Percentiles rank a stretch among this genome's conserved stretches.
Conservation (phyloP, 2,888 invertebrate genomes). For the Quadroppia sp. region DNA sequence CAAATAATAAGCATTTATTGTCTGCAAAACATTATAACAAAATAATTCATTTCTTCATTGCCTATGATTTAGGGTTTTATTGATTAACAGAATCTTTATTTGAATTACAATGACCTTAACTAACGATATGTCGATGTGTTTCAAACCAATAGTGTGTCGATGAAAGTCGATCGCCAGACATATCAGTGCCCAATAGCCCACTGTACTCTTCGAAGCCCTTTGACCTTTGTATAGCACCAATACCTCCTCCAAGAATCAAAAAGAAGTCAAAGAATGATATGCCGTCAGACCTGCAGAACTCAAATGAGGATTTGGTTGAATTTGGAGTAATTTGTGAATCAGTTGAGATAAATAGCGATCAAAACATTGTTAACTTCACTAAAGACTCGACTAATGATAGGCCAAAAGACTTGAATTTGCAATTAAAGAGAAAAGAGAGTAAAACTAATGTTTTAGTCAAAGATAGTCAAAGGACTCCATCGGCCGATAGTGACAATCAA, state of each 20-base stretch:
- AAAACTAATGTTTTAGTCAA: background rate
- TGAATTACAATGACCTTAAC: background rate
- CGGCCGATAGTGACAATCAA: constrained; percentile 21
- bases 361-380: constrained; percentile 3
- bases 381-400: background rate
- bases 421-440: constrained; percentile 14
- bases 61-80: background rate
- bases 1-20: background rate
- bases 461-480: constrained; percentile 2
- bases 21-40: no score
- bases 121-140: background rate
- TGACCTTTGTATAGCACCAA: background rate
- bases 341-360: constrained; percentile 28
- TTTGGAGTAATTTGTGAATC: background rate
- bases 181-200: constrained; percentile 18
- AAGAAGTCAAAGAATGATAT: constrained; percentile 2
- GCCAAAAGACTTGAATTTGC: constrained; percentile 30
- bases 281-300: background rate
- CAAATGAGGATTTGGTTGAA: background rate
- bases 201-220: background rate
- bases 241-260: constrained; percentile 41
- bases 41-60: no score
- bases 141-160: constrained; percentile 5
- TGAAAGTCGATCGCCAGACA: background rate
- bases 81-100: background rate